Percentiles rank a stretch among this genome's conserved stretches.
phyloP scores from a whole-genome alignment of 1,140 invertebrate species.

The Tribolium madens region DNA sequence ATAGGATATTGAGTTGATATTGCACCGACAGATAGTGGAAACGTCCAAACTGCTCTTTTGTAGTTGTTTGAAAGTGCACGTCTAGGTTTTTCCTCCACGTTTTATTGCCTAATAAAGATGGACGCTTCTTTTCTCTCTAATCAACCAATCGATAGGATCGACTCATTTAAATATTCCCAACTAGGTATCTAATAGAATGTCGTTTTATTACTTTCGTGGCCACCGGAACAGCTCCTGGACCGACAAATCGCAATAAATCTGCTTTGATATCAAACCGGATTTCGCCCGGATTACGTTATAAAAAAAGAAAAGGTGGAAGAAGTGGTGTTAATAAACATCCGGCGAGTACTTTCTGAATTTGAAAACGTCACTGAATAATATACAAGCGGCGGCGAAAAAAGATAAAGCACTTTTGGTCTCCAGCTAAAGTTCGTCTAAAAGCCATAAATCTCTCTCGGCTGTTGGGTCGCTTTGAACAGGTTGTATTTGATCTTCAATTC shows the following conservation, averaged over 20 bases:
- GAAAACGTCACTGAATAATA: neutral
- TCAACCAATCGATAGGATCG: conserved; percentile 1
- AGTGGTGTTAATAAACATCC: conserved; percentile 26
- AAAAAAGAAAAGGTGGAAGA: conserved; percentile 23
- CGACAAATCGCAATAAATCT: conserved; percentile 15
- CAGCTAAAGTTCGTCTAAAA: too few species aligned
- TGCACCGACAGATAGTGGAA: conserved; percentile 31
- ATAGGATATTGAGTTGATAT: conserved; percentile 33
- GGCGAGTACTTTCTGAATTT: conserved; percentile 29
- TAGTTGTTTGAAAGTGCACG: conserved; percentile 16
- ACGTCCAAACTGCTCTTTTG: conserved; percentile 31
- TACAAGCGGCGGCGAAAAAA: neutral
- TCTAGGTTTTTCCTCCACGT: conserved; percentile 25
- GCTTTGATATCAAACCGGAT: conserved; percentile 28
- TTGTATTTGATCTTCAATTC: neutral
- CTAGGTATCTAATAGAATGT: conserved; percentile 1
- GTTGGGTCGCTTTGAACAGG: neutral
- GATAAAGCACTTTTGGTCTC: too few species aligned
- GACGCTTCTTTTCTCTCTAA: conserved; percentile 6
- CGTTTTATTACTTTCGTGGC: conserved; percentile 4
- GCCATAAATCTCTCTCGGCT: neutral
- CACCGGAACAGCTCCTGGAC: conserved; percentile 3
- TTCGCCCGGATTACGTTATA: conserved; percentile 19
- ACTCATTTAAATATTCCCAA: conserved; percentile 24
- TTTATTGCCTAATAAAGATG: conserved; percentile 15